phyloP scores from a whole-genome alignment of 2,888 invertebrate species.

The Cylloceria caligata region DNA sequence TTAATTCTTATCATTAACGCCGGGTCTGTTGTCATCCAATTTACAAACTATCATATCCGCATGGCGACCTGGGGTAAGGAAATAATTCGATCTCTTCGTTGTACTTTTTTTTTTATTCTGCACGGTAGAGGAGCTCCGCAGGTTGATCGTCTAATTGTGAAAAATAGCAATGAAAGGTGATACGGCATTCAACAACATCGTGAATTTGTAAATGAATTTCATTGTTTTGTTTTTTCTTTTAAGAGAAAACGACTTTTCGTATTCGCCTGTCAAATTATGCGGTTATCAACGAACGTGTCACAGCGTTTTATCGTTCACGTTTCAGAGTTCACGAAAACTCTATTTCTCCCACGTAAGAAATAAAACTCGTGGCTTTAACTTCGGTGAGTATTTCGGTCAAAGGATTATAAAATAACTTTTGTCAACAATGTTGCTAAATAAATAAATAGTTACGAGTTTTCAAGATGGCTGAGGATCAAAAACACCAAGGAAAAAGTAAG shows the following conservation, averaged over 20 bases:
- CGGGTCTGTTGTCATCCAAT: slow-evolving; percentile 8
- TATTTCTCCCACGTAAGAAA: background rate
- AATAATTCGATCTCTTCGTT: slow-evolving; percentile 2
- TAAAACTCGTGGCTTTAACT: background rate
- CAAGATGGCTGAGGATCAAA: background rate
- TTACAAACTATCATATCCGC: background rate
- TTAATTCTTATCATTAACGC: slow-evolving; percentile 12
- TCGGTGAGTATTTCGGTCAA: too few relatives aligned
- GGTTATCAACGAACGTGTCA: background rate
- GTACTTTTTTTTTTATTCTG: background rate
- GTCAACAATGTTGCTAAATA: background rate
- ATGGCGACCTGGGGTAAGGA: background rate
- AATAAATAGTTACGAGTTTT: background rate
- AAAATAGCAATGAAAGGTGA: slow-evolving; percentile 8
- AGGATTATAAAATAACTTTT: background rate
- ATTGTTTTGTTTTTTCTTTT: background rate
- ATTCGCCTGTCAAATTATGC: slow-evolving; percentile 14
- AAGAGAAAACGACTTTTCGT: slow-evolving; percentile 1
- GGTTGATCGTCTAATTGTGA: background rate
- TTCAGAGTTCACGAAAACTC: background rate
- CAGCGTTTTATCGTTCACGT: background rate
- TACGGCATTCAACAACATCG: slow-evolving; percentile 11
- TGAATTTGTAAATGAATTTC: background rate
- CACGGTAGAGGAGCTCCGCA: background rate
- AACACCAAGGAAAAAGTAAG: background rate